Evolutionary conservation across 2,888 invertebrate genomes (phyloP), one percentile per base, ranked within the genome.

Genomic region (Mimas tiliae): DNA sequence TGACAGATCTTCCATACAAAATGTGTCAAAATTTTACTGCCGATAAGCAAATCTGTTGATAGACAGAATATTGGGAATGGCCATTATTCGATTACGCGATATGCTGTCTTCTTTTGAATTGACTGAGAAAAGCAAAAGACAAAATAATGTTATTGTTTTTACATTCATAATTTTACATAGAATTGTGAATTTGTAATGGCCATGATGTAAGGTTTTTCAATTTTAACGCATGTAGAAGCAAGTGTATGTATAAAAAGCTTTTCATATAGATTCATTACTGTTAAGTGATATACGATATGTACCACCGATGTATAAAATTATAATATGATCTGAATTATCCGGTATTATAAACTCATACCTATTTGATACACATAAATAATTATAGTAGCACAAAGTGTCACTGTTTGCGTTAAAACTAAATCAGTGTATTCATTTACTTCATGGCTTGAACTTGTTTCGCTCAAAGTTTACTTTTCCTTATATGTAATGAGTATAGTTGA

Each of bases 401-500:
- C 1, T 34, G 19, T 62, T 42, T n/a, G 48, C 48, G 47, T 63
- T 7, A 63, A 62, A 45, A 63, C 1, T 33, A 19, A 19, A 16
- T 34, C 62, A 6, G 16, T 50, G 63, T 47, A 34, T 21, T 55
- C 34, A 38, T 55, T 58, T 42, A 58, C 58, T 58, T 58, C 42
- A 58, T 58, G 58, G 58, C 58, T 58, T 58, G 58, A 58, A 42
- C 42, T 58, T 19, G 58, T 19, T 12, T 58, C 48, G 63, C 47
- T 33, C 48, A 63, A 63, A 27, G 27, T 27, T 27, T 27, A 63
- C 33, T 63, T 33, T 48, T 48, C 48, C 27, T 74, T 79, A 76
- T 76, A 73, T 75, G 73, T 81, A 48, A 9, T n/a, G 47, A 63
- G 47, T 58, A 58, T 42, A 19, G 11, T 58, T 19, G 58, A 11